Conservation (phyloP, 2,888 invertebrate species). For the Holacanthella duospinosa region DNA sequence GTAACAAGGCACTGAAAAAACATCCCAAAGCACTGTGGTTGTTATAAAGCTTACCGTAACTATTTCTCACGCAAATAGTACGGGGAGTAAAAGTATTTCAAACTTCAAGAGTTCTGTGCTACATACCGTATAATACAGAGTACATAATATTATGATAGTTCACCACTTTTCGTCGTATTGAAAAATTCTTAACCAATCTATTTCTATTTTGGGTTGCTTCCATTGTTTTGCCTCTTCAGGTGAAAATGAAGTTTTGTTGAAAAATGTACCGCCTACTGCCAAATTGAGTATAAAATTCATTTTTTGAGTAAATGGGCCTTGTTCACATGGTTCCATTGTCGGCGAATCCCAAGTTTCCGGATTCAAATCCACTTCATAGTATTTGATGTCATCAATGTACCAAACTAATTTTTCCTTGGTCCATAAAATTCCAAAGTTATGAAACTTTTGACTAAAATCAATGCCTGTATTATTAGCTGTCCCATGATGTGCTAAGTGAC, state of each 20-base stretch:
- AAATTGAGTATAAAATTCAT: constrained; percentile 6
- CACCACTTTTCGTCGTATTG: no score
- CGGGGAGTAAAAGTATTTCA: no score
- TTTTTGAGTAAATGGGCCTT: constrained; percentile 2
- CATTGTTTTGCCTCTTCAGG: constrained; percentile 7
- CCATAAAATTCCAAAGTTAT: constrained; percentile 31
- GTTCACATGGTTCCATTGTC: not conserved
- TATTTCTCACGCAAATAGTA: no score
- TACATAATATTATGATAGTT: no score
- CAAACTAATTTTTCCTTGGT: constrained; percentile 23
- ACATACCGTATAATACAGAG: no score
- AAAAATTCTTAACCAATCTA: constrained; percentile 6
- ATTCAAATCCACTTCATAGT: constrained; percentile 20
- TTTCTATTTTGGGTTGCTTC: constrained; percentile 1
- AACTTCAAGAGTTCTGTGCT: no score
- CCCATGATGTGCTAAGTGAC: not conserved
- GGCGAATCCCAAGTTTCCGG: not conserved
- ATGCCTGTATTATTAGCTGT: not conserved
- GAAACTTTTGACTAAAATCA: constrained; percentile 25
- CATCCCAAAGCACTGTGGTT: no score
- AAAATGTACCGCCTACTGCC: constrained; percentile 8
- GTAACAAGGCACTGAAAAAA: no score
- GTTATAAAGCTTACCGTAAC: no score
- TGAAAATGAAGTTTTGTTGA: not conserved
- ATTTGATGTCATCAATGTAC: constrained; percentile 28